Percentiles rank a stretch among this genome's conserved stretches.
phyloP scores from a whole-genome alignment of 2,797 vertebrate genomes.

The Pitangus sulphuratus region DNA sequence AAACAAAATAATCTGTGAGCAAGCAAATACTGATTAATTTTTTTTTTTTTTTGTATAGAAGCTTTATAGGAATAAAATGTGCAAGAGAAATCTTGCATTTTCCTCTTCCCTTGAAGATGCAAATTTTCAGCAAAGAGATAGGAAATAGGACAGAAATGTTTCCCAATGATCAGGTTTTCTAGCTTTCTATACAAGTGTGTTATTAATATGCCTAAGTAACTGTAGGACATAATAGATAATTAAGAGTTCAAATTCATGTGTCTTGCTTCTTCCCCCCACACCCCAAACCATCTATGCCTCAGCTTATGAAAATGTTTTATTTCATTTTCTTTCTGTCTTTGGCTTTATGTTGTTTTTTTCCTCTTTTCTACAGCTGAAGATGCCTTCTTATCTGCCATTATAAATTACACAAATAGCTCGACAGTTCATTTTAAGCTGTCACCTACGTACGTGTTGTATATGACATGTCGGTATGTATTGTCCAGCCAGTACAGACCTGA shows the following conservation, averaged over 20 bases:
- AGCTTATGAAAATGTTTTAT: not conserved
- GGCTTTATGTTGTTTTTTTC: not conserved
- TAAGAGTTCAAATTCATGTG: not conserved
- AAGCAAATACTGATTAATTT: not conserved
- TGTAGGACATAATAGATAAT: not conserved
- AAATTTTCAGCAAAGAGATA: not conserved
- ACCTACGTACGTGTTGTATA: constrained; percentile 94
- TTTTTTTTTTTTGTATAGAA: not conserved
- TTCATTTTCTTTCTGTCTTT: not conserved
- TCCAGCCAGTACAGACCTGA: constrained; percentile 91
- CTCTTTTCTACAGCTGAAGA: constrained; percentile 86
- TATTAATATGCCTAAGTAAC: not conserved
- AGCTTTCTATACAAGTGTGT: not conserved
- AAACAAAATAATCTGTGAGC: not conserved
- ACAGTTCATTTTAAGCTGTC: constrained; percentile 98
- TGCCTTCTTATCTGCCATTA: constrained; percentile 95
- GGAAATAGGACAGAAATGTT: not conserved
- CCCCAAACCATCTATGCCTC: not conserved
- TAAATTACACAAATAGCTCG: constrained; percentile 98
- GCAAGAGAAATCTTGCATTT: not conserved
- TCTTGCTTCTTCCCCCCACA: not conserved
- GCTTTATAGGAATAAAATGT: not conserved
- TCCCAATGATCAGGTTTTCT: not conserved
- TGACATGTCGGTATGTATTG: constrained; percentile 95
- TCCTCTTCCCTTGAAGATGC: not conserved